Conservation (phyloP, 1,140 invertebrate species). For the Mesaphorura yosii region DNA sequence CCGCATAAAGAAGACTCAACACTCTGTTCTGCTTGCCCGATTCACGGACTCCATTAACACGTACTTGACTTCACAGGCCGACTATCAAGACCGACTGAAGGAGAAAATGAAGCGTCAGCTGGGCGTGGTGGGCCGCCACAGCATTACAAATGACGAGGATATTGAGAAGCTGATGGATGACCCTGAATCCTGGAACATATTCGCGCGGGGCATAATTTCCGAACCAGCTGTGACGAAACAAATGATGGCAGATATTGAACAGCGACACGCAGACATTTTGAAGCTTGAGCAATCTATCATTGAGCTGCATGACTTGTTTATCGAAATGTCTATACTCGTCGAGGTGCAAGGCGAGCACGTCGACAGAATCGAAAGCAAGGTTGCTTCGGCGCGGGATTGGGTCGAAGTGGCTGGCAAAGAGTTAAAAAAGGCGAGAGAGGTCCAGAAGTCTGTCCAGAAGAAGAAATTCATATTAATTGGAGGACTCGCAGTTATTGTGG, state of each 20-base stretch:
- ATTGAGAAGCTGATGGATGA: background rate
- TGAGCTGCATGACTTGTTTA: slow-evolving; percentile 72
- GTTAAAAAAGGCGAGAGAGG: slow-evolving; percentile 53
- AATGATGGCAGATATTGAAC: slow-evolving; percentile 67
- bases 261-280: slow-evolving; percentile 64
- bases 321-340: slow-evolving; percentile 44
- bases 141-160: background rate
- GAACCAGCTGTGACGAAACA: slow-evolving; percentile 65
- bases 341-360: slow-evolving; percentile 32
- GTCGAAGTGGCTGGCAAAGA: slow-evolving; percentile 41
- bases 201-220: slow-evolving; percentile 45
- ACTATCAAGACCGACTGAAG: slow-evolving; percentile 52
- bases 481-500: background rate
- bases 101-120: slow-evolving; percentile 47
- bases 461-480: slow-evolving; percentile 7
- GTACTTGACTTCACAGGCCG: slow-evolving; percentile 51
- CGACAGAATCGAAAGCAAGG: slow-evolving; percentile 33
- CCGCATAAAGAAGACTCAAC: slow-evolving; percentile 38
- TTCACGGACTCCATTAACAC: slow-evolving; percentile 53
- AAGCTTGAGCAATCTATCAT: slow-evolving; percentile 67
- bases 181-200: background rate
- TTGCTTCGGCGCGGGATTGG: slow-evolving; percentile 30
- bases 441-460: slow-evolving; percentile 46
- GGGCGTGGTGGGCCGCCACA: background rate
- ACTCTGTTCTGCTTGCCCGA: slow-evolving; percentile 45